Evolutionary conservation across 2,888 invertebrate species (phyloP), one percentile per base, ranked within the genome.

Genomic region (Trachelus tabidus): DNA sequence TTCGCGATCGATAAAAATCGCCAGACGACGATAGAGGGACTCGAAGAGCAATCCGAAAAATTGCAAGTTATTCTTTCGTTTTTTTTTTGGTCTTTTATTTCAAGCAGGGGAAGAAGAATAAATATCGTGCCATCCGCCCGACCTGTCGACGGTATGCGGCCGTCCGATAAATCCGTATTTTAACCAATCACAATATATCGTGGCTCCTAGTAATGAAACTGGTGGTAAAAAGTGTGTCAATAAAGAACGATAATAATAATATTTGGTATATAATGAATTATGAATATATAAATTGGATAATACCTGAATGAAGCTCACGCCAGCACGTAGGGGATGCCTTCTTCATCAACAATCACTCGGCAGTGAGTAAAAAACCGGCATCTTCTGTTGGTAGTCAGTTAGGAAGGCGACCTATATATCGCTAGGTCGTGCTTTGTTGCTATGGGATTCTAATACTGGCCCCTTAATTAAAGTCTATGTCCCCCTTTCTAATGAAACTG

Each of bases 211-310:
- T 79, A 82, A 76, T 78, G 76, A 73, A n/a, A 78, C 73, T 83
- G 81, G 79, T 82, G 81, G 80, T 85, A 86, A 84, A 86, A 83
- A 77, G 87, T 85, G 83, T 86, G 85, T 86, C 86, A 87, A 87
- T 86, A 87, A 88, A 88, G 86, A 89, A 90, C 88, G 87, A 87
- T 87, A 86, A 84, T 84, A 84, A 87, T 85, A 84, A 85, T 87
- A 88, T 80, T 35, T 88, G 86, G 85, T 89, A 88, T 91, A 89
- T 90, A 85, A 91, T 91, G 91, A 92, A 92, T 90, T 91, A 91
- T 92, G 92, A 92, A 92, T 92, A 92, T 92, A 93, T 93, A 93
- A 92, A 92, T 92, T 93, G 92, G 93, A 93, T 93, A 93, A 93
- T 93, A 93, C 93, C 93, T 93, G 93, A 91, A 92, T 92, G 92